Conservation (phyloP, 2,113 vertebrate species). For the Myotis yumanensis region DNA sequence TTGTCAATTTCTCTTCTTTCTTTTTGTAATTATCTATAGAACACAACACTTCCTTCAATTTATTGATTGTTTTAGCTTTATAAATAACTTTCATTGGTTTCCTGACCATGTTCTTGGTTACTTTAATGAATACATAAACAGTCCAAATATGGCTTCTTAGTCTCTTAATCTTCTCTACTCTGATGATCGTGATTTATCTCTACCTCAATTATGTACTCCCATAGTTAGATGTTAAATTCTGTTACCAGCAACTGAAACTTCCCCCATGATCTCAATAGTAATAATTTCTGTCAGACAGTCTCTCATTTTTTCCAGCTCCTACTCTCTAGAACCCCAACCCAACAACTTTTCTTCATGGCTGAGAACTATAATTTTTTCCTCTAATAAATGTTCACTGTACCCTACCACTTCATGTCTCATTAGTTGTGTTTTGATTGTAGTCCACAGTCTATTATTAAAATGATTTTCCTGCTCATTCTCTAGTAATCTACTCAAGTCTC, state of each 20-base stretch:
- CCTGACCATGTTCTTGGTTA: neutral
- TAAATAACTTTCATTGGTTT: neutral
- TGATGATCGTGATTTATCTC: neutral
- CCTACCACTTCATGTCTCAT: neutral
- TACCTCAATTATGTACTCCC: neutral
- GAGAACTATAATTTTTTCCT: neutral
- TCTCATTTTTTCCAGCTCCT: neutral
- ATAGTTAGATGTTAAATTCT: neutral
- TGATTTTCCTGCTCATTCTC: neutral
- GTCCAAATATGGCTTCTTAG: neutral
- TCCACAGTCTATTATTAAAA: neutral
- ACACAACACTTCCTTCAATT: neutral
- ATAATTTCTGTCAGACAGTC: neutral
- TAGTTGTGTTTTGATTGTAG: neutral
- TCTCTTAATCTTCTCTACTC: neutral
- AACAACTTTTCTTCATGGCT: neutral
- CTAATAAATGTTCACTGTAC: neutral
- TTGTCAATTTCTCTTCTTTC: neutral
- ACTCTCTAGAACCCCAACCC: neutral
- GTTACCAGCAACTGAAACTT: neutral
- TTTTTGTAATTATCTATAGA: neutral
- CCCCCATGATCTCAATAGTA: neutral
- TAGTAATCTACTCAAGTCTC: neutral
- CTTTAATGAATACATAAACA: neutral
- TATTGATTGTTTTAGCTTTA: neutral